A percentile compares a stretch with the other conserved stretches of the same genome.
phyloP scores from a whole-genome alignment of 37 sponge, comb jelly and placozoan genomes.

The Aplysina aerophoba region DNA sequence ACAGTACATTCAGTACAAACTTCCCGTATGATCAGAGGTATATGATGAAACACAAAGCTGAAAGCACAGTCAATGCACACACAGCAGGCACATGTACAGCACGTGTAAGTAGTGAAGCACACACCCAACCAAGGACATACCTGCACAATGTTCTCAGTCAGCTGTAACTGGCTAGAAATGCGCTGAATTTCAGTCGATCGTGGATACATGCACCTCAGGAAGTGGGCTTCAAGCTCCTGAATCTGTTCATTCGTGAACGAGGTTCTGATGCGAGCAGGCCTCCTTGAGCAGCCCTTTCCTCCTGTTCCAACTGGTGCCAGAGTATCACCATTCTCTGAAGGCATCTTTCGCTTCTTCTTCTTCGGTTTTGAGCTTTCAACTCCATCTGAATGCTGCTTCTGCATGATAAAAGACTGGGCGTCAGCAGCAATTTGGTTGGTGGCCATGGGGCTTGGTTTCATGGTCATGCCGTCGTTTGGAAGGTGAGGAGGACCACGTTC shows the following conservation, averaged over 20 bases:
- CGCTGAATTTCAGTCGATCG: slow-evolving; percentile 9
- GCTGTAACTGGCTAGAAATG: not conserved
- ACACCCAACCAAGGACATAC: not conserved
- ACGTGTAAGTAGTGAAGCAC: not conserved
- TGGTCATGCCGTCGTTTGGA: no score
- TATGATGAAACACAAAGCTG: not conserved
- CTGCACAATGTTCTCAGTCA: slow-evolving; percentile 18
- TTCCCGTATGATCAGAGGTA: no score
- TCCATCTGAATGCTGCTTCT: no score
- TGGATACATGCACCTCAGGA: slow-evolving; percentile 19
- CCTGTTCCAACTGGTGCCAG: not conserved
- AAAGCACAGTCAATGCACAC: not conserved
- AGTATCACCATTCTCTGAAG: not conserved
- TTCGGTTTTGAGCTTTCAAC: not conserved
- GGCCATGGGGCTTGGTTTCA: no score
- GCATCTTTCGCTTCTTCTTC: slow-evolving; percentile 16
- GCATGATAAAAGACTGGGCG: no score
- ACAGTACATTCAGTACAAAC: not conserved
- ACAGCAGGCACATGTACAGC: not conserved
- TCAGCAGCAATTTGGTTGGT: no score
- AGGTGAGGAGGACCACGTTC: no score
- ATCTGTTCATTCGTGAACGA: slow-evolving; percentile 15
- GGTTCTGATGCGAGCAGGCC: slow-evolving; percentile 7
- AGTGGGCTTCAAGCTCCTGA: slow-evolving; percentile 15
- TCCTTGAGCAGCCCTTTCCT: not conserved